Evolutionary conservation across 1,140 invertebrate species (phyloP), one percentile per base, ranked within the genome.

Genomic region (Hyles euphorbiae): DNA sequence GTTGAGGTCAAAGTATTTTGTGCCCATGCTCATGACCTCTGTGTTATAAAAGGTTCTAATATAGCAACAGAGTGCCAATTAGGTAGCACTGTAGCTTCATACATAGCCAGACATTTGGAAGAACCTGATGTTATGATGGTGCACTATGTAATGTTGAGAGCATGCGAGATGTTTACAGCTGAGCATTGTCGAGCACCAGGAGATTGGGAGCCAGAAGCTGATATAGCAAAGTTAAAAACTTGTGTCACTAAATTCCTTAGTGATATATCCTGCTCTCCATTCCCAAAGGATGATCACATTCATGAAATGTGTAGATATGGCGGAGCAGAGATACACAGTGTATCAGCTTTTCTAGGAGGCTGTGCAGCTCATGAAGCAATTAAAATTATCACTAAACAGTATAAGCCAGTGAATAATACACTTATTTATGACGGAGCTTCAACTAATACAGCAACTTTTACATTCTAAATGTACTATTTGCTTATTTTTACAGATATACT

Each of bases 351-450:
- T 84, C 91, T 99, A 59, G 96, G 95, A 67, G 98, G 98, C 2
- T 95, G 96, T 79, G 95, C 94, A 45, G 97, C 98, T 9, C 98
- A 99, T 73, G 98, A 99, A 91, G 93, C 94, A 3, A 99, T 99
- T 58, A 99, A 99, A 91, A 90, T 99, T n/a, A 92, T 99, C 49
- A 99, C 98, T 2, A 93, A 93, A 72, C 98, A 99, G 89, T 99
- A 98, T 85, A 95, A 98, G 76, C 98, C 98, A 8, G 91, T 99
- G 45, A 94, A 99, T 85, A 99, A 99, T 88, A 97, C 96, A 1
- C 96, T 98, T 86, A 94, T 99, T 67, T 98, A 98, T 87, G 98
- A 99, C 91, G 97, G 95, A 56, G 96, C 98, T 69, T 95, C 94
- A 57, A 96, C 95, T 54, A 96, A 94, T 63, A 96, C 96, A 48